Conservation (phyloP, 2,888 invertebrate genomes). For the Phyllotreta striolata region DNA sequence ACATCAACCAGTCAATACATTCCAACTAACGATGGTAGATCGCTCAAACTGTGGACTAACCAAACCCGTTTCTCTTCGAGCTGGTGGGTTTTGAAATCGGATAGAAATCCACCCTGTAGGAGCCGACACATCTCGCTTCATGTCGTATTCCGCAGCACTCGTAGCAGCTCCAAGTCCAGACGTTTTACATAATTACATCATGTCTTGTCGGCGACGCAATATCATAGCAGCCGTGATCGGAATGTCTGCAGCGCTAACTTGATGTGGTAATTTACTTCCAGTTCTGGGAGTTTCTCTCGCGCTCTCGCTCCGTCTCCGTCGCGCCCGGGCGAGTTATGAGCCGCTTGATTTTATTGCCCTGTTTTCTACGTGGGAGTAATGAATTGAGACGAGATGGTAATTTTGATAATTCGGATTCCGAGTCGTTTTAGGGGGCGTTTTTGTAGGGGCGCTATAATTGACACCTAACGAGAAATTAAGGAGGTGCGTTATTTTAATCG, state of each 20-base stretch:
- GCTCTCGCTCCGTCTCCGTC: neutral
- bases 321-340: conserved; percentile 6
- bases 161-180: conserved; percentile 45
- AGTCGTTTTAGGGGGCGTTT: no score
- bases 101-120: no score
- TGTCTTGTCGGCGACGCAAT: conserved; percentile 47
- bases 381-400: conserved; percentile 27
- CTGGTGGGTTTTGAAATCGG: no score
- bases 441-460: no score
- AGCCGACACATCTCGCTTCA: neutral
- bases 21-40: no score
- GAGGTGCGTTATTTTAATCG: no score
- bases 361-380: conserved; percentile 27
- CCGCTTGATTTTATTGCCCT: conserved; percentile 33
- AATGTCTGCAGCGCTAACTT: conserved; percentile 35
- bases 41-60: no score
- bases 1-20: no score
- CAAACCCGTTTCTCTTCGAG: no score
- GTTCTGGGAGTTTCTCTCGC: conserved; percentile 6
- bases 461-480: no score
- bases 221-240: conserved; percentile 45
- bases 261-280: conserved; percentile 39
- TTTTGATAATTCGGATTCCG: conserved; percentile 20
- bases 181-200: conserved; percentile 54
- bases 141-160: conserved; percentile 17